Base-by-base conservation (phyloP, 1,140 invertebrate species). In the Ceratina australensis region DNA sequence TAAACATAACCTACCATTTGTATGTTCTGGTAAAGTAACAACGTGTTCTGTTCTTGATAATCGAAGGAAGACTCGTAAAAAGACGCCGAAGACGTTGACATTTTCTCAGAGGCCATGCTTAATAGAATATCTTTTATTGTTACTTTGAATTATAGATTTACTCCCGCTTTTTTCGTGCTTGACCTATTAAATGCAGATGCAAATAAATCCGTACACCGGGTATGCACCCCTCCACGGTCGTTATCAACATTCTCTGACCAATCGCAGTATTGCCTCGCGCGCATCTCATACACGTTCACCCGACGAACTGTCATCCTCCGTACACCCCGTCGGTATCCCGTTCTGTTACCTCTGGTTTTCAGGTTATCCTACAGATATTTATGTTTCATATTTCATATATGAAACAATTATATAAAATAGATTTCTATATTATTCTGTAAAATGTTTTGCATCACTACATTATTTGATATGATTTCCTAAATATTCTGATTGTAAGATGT, bases 1-100 rank as follows among this genome's bases (percentile, higher is more conserved):
- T 71, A 61, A 47, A 71, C 49, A 71, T 77, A 77, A 77, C 74
- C 74, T 71, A 77, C 74, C 74, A 54, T 20, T 54, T 16, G 59
- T 47, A 71, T 52, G 18, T 26, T 71, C 20, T 71, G 20, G n/a
- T 71, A 71, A 69, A 71, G 57, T 10, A 26, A 8, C 24, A 10
- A n/a, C 7, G 3, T 54, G 2, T 52, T 47, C 33, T 42, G 16
- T 26, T 24, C 15, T n/a, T 50, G 4, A 59, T 59, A 68, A 18
- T 15, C 12, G 10, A 59, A 18, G 7, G 13, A 5, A 15, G 18
- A 24, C 7, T 61, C 47, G 0, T 52, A 59, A 26, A 73, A 65
- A 4, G 72, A 65, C 42, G 61, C 16, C 18, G 15, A 22, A 33
- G 60, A 72, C 63, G 60, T 63, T 20, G 57, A 22, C 24, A 10